Conservation (phyloP, 2,797 vertebrate species). For the Zalophus californianus region DNA sequence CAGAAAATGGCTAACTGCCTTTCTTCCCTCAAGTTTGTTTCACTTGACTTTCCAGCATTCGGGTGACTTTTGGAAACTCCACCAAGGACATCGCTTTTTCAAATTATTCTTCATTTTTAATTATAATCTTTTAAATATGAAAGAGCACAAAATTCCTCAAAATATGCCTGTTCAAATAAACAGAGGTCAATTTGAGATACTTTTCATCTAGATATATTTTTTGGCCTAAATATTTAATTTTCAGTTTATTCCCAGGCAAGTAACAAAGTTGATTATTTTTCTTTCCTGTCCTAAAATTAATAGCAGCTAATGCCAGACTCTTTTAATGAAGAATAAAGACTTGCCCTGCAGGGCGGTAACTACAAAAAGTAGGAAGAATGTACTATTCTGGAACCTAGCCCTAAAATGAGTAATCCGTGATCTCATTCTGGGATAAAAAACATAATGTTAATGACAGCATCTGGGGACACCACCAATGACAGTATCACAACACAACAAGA, state of each 20-base stretch:
- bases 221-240: conserved; percentile 53
- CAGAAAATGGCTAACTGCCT: neutral
- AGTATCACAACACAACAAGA: conserved; percentile 55
- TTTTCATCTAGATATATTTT: neutral
- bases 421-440: conserved; percentile 43
- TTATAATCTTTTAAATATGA: conserved; percentile 6
- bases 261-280: conserved; percentile 56
- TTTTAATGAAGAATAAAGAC: conserved; percentile 71
- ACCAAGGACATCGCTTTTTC: conserved; percentile 19
- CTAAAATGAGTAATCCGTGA: conserved; percentile 57
- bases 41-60: neutral
- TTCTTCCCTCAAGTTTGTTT: neutral
- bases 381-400: conserved; percentile 12
- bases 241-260: conserved; percentile 32
- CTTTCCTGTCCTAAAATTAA: conserved; percentile 64
- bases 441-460: neutral
- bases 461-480: neutral
- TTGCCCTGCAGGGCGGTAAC: neutral
- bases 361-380: conserved; percentile 54
- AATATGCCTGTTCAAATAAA: neutral
- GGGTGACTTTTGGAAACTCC: neutral
- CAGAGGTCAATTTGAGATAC: neutral
- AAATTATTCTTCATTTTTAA: conserved; percentile 19
- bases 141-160: conserved; percentile 28
- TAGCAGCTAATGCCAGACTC: conserved; percentile 43